Percentiles rank a stretch among this genome's conserved stretches.
Conservation (phyloP, 2,797 vertebrate genomes). For the Ispidina lecontei region DNA sequence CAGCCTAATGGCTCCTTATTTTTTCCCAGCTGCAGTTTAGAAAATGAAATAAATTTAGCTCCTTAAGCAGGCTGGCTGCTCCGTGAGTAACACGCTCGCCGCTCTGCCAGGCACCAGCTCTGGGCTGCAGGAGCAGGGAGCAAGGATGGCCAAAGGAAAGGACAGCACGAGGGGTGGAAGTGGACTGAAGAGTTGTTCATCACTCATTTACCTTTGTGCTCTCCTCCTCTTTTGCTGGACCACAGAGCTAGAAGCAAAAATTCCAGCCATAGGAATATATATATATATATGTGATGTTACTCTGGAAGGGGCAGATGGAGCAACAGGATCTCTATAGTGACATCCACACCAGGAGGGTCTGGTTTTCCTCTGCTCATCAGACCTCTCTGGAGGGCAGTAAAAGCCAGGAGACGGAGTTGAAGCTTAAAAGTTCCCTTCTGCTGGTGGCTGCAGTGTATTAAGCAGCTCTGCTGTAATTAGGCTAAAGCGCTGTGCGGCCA, state of each 20-base stretch:
- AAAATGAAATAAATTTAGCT: slow-evolving; percentile 69
- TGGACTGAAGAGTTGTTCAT: background rate
- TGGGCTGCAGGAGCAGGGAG: background rate
- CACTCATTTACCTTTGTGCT: background rate
- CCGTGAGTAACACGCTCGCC: background rate
- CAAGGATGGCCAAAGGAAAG: background rate
- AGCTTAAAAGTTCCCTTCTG: background rate
- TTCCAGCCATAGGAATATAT: background rate
- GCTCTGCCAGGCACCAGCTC: accelerated
- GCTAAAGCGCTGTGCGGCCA: background rate
- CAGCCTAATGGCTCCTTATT: slow-evolving; percentile 70
- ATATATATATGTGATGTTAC: background rate
- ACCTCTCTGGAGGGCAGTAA: background rate
- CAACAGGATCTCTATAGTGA: background rate
- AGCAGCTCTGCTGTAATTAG: background rate
- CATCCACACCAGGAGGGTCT: background rate
- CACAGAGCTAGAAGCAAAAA: background rate
- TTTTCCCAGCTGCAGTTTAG: slow-evolving; percentile 61
- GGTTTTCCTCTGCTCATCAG: background rate
- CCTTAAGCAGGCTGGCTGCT: slow-evolving; percentile 45
- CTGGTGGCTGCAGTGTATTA: background rate
- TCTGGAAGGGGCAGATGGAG: background rate
- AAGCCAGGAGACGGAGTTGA: accelerated
- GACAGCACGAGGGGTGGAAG: background rate
- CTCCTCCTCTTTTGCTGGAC: background rate